phyloP scores from a whole-genome alignment of 2,888 invertebrate genomes.

The Bombylius major region DNA sequence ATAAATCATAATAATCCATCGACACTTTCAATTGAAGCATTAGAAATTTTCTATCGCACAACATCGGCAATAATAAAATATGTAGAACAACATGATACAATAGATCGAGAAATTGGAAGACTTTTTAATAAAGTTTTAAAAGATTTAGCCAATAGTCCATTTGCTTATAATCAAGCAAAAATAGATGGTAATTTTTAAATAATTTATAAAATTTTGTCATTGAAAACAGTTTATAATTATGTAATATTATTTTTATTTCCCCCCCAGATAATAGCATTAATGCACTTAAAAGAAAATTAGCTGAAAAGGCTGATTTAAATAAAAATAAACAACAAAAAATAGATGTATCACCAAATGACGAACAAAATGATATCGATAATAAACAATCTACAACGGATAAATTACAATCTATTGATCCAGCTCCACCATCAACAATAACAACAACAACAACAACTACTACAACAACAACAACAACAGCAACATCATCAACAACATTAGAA shows the following conservation, averaged over 20 bases:
- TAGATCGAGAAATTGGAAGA: slow-evolving; percentile 47
- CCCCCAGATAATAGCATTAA: slow-evolving; percentile 18
- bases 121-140: slow-evolving; percentile 40
- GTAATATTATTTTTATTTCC: background rate
- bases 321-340: slow-evolving; percentile 17
- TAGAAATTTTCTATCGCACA: slow-evolving; percentile 74
- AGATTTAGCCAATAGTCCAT: slow-evolving; percentile 38
- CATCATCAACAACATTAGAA: background rate
- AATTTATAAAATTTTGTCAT: background rate
- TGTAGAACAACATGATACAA: slow-evolving; percentile 58
- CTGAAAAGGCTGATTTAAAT: slow-evolving; percentile 21
- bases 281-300: slow-evolving; percentile 21
- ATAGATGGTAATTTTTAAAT: slow-evolving; percentile 25
- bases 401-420: background rate
- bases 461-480: no score
- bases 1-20: slow-evolving; percentile 77
- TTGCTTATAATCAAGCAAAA: slow-evolving; percentile 39
- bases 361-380: background rate
- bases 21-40: slow-evolving; percentile 71
- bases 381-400: background rate
- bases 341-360: slow-evolving; percentile 7
- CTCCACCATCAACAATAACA: background rate
- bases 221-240: background rate
- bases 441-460: no score
- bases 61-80: slow-evolving; percentile 83